These are phyloP conservation scores for Ficedula albicollis DNA, from an alignment of 2,797 vertebrate species.

Conservation along the genomic window DNA sequence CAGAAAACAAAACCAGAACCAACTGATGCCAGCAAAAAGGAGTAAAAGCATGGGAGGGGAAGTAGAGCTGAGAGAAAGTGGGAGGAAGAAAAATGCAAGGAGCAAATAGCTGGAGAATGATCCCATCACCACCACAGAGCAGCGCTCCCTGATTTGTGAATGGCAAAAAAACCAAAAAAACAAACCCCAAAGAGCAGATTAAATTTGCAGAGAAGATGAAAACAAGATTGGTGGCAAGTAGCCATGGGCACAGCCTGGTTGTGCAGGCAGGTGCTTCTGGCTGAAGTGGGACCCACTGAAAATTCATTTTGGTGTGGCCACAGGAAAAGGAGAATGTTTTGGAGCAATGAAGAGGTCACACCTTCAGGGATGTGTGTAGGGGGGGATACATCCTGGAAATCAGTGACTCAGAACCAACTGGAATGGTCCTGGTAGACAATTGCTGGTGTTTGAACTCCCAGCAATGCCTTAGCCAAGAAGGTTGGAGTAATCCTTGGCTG, in stretches of 20 bases:
- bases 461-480: not conserved
- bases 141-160: not conserved
- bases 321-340: not conserved
- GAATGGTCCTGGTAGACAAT: not conserved
- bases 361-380: not conserved
- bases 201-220: not conserved
- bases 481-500: slow-evolving; percentile 48
- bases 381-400: not conserved
- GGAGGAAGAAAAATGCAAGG: slow-evolving; percentile 23
- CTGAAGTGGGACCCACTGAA: not conserved
- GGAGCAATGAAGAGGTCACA: not conserved
- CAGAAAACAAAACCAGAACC: not conserved
- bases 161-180: not conserved
- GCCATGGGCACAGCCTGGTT: not conserved
- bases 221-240: not conserved
- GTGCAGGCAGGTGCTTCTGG: not conserved
- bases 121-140: not conserved
- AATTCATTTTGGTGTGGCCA: not conserved
- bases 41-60: not conserved
- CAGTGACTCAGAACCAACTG: not conserved
- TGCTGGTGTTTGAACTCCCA: not conserved
- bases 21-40: not conserved
- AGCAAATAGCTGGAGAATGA: slow-evolving; percentile 20
- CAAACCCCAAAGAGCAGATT: not conserved
- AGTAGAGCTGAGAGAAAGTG: slow-evolving; percentile 43